Conservation (phyloP, 2,888 invertebrate genomes). For the Eupelmus urozonus region DNA sequence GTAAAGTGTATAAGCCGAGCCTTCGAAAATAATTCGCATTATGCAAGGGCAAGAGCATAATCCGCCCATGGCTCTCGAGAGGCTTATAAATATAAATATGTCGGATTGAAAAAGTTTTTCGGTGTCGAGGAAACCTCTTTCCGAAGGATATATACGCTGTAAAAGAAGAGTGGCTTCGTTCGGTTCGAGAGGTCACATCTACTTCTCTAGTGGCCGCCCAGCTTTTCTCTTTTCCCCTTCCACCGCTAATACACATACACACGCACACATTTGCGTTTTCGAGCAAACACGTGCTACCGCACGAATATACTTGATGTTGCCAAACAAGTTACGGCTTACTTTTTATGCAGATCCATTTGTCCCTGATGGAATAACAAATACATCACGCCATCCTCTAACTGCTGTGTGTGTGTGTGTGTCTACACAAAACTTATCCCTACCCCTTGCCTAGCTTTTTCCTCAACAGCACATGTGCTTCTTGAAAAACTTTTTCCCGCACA, state of each 20-base stretch:
- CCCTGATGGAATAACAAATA: conserved; percentile 40
- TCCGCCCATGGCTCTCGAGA: neutral
- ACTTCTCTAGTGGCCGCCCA: no score
- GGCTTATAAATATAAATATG: conserved; percentile 29
- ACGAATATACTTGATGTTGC: neutral
- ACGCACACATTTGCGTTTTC: neutral
- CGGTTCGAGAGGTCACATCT: no score
- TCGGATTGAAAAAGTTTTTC: conserved; percentile 35
- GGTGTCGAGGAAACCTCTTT: conserved; percentile 5
- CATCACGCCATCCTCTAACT: neutral
- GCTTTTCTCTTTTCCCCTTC: conserved; percentile 11
- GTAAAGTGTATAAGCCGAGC: no score
- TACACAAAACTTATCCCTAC: conserved; percentile 6
- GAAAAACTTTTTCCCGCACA: neutral
- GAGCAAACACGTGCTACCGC: conserved; percentile 34
- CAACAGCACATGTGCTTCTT: neutral
- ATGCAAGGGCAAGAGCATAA: neutral
- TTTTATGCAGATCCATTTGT: conserved; percentile 41
- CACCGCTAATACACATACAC: neutral
- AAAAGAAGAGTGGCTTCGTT: neutral
- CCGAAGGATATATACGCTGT: neutral
- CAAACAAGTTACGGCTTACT: conserved; percentile 37
- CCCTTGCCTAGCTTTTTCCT: neutral
- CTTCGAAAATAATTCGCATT: neutral
- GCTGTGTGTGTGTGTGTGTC: neutral